Percentiles rank a stretch among this genome's conserved stretches.
Evolutionary conservation across 1,140 invertebrate genomes (phyloP).

Genomic region (Asbolus verrucosus): DNA sequence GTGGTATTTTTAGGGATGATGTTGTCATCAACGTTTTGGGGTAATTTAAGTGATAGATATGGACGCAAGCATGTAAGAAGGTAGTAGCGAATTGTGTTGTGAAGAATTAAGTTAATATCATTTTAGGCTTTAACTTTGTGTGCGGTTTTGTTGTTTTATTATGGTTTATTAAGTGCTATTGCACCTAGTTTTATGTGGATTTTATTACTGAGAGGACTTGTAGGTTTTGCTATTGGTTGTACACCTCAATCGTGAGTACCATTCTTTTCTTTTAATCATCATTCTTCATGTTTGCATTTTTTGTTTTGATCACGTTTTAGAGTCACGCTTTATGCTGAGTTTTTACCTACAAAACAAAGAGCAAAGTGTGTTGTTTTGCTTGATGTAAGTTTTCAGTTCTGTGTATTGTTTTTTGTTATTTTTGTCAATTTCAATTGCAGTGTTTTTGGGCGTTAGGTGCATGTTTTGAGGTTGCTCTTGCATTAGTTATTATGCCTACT

Average conservation of each 20-base stretch:
- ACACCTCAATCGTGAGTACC: constrained; percentile 94
- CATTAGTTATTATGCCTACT: constrained; percentile 91
- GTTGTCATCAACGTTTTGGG: constrained; percentile 96
- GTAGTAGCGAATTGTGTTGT: no score
- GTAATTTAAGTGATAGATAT: constrained; percentile 93
- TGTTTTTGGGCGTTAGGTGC: constrained; percentile 97
- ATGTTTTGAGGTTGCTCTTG: constrained; percentile 91
- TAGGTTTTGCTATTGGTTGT: constrained; percentile 96
- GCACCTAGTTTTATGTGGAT: constrained; percentile 94
- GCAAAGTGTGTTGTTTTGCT: constrained; percentile 94
- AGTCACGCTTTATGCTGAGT: constrained; percentile 96
- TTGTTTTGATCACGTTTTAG: constrained; percentile 67
- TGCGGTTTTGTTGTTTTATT: constrained; percentile 90
- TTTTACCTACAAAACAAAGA: constrained; percentile 91
- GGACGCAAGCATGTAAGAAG: constrained; percentile 89
- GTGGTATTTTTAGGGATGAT: constrained; percentile 97
- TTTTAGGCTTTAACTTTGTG: constrained; percentile 87
- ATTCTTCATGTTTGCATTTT: constrained; percentile 26
- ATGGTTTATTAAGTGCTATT: constrained; percentile 90
- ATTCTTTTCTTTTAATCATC: background rate
- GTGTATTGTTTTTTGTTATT: constrained; percentile 39
- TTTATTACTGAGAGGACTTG: constrained; percentile 87
- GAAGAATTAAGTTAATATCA: no score
- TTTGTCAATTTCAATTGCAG: constrained; percentile 70
- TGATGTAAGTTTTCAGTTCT: constrained; percentile 77